Base-by-base conservation (phyloP, 2,113 vertebrate genomes). In the Falcunculus frontatus region DNA sequence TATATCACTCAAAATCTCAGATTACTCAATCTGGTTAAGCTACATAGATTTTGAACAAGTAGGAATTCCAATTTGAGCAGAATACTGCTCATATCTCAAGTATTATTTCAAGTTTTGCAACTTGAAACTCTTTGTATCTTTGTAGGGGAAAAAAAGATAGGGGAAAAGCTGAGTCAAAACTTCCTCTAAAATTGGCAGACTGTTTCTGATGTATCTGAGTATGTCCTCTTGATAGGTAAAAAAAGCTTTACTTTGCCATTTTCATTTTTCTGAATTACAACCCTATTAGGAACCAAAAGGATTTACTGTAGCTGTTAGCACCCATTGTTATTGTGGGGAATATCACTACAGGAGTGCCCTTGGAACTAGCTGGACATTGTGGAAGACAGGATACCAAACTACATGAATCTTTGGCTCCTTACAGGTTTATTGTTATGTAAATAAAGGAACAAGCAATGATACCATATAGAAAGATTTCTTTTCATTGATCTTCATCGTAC, bases 361-460 rank as follows among this genome's bases (percentile, higher is more conserved):
- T n/a, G 32, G 37, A 30, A 41, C 33, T 2, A 26, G 33, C 20
- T 33, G 9, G 4, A n/a, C 16, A 5, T 37, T 6, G 19, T 2
- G 8, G 64, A 59, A 65, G 19, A 59, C n/a, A 16, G 18, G 17
- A 62, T 5, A 32, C 23, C 3, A 13, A 13, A 16, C 37, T 18
- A 20, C 0, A 0, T 3, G 3, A 30, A 21, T 33, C 47, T 29
- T 33, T 32, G 73, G 25, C 10, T 81, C 22, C 10, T 49, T 27
- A 37, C 13, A 46, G 1, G 0, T 49, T 19, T 33, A 15, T 5
- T 15, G 7, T 4, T 30, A 10, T 1, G 16, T 39, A 76, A 62
- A 87, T 47, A 72, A 41, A 73, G 35, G 41, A 67, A 46, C 4
- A 42, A 65, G 16, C 16, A 46, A 44, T 5, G 7, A 50, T 11